Evolutionary conservation across 2,888 invertebrate species (phyloP).

Genomic region (Drosophila limbata): DNA sequence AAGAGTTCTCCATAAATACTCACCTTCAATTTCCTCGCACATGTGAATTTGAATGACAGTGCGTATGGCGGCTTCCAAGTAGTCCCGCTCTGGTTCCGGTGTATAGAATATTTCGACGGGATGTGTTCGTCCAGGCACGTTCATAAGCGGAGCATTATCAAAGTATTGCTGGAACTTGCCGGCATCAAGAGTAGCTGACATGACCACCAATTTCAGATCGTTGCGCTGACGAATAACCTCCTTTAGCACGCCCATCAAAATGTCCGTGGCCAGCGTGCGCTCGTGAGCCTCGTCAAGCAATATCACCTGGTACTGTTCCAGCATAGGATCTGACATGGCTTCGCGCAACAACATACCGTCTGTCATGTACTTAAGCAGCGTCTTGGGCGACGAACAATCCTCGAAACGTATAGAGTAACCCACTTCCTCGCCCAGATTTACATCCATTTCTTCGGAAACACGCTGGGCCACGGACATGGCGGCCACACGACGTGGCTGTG

Average conservation of each 20-base stretch:
- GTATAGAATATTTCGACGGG: conserved; percentile 99
- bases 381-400: conserved; percentile 97
- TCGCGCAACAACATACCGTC: conserved; percentile 99
- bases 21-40: conserved; percentile 92
- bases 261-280: conserved; percentile 98
- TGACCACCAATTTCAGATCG: conserved; percentile 98
- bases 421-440: conserved; percentile 95
- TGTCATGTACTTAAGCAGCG: conserved; percentile 99
- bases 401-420: conserved; percentile 99
- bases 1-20: not conserved
- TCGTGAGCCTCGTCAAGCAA: conserved; percentile 99
- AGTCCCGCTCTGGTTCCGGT: conserved; percentile 98
- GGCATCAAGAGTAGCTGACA: conserved; percentile 99
- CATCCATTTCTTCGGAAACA: conserved; percentile 99
- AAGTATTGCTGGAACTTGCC: conserved; percentile 99
- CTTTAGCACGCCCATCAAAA: conserved; percentile 99
- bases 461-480: conserved; percentile 99
- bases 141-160: conserved; percentile 99
- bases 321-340: conserved; percentile 99
- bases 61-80: conserved; percentile 98
- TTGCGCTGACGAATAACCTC: conserved; percentile 94
- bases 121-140: conserved; percentile 98
- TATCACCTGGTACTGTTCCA: conserved; percentile 95
- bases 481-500: conserved; percentile 98
- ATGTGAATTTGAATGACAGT: conserved; percentile 98